A percentile compares a stretch with the other conserved stretches of the same genome.
phyloP scores from a whole-genome alignment of 2,797 vertebrate species.

The Pipistrellus pipistrellus region DNA sequence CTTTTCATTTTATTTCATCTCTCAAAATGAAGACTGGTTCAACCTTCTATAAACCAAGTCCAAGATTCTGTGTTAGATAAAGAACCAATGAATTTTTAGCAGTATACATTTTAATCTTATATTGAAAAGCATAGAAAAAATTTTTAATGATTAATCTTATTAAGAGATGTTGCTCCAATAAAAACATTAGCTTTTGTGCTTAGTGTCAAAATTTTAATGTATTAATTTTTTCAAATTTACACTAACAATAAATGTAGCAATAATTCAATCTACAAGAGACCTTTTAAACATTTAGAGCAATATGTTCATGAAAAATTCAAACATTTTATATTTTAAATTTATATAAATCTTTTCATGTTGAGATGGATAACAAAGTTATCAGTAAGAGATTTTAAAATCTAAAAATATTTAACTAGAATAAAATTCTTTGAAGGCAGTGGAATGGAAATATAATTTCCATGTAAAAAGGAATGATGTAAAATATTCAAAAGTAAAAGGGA shows the following conservation, averaged over 20 bases:
- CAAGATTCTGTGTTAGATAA: background rate
- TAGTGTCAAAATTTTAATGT: background rate
- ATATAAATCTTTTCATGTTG: background rate
- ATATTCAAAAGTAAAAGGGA: background rate
- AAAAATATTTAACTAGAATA: background rate
- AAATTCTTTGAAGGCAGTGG: background rate
- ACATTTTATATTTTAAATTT: background rate
- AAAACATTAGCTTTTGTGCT: background rate
- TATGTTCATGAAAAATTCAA: background rate
- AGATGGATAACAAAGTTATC: background rate
- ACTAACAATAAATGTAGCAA: background rate
- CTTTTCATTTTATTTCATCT: background rate
- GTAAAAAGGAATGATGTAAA: background rate
- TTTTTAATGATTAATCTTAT: background rate
- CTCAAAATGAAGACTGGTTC: background rate
- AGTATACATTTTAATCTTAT: background rate
- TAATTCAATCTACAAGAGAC: background rate
- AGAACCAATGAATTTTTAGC: background rate
- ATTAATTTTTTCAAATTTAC: background rate
- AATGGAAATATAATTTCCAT: background rate
- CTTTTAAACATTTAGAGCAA: background rate
- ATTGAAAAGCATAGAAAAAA: background rate
- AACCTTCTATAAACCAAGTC: background rate
- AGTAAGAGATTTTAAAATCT: background rate
- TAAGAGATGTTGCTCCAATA: background rate